A percentile compares a stretch with the other conserved stretches of the same genome.
Evolutionary conservation across 2,797 vertebrate genomes (phyloP).

Genomic region (Mycteria americana): DNA sequence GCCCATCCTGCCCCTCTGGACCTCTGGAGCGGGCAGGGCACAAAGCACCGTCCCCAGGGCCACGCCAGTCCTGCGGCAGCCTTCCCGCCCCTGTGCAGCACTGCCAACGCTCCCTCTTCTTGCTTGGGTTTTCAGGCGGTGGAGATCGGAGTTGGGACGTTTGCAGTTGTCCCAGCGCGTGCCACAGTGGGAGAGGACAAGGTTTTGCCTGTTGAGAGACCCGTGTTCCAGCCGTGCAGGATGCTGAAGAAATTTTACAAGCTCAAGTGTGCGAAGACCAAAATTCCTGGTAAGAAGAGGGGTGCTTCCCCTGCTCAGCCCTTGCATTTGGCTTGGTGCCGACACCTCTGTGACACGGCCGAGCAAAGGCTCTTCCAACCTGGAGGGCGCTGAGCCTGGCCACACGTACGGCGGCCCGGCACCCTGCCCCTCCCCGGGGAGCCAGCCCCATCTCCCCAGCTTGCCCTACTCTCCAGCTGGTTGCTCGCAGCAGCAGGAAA

Average conservation of each 20-base stretch:
- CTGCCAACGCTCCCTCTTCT: not conserved
- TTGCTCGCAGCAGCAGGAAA: not conserved
- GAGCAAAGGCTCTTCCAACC: not conserved
- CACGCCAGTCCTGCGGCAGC: not conserved
- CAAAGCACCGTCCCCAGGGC: too few relatives aligned
- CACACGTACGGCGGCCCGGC: not conserved
- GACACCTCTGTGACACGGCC: too few relatives aligned
- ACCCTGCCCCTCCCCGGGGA: not conserved
- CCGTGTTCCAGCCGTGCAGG: not conserved
- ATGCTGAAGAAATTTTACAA: not conserved
- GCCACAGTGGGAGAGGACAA: not conserved
- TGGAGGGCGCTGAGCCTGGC: not conserved
- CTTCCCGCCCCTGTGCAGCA: not conserved
- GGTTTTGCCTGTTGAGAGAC: not conserved
- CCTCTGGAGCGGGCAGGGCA: not conserved
- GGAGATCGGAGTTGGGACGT: not conserved
- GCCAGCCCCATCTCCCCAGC: not conserved
- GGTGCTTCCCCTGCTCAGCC: too few relatives aligned
- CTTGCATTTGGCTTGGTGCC: too few relatives aligned
- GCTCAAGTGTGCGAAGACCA: not conserved
- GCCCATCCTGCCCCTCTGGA: not conserved
- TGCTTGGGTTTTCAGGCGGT: not conserved
- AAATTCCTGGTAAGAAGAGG: not conserved
- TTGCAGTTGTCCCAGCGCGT: not conserved
- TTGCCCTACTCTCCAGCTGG: not conserved